These are phyloP conservation scores for Apodemia zela DNA, from an alignment of 2,888 invertebrate genomes.

Conservation along the genomic window DNA sequence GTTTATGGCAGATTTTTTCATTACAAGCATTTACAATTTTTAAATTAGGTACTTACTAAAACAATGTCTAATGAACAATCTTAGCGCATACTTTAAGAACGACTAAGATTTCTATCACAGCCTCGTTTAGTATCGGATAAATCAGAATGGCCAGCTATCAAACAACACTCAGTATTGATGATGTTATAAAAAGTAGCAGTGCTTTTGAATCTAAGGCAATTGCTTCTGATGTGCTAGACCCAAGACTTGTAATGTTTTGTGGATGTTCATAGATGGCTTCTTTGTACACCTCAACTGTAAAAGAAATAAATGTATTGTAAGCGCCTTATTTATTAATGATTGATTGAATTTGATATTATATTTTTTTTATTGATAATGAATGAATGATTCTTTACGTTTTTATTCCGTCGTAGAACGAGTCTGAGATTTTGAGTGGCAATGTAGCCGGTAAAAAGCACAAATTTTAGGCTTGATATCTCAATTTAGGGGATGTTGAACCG, in stretches of 20 bases:
- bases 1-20: conserved; percentile 6
- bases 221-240: conserved; percentile 49
- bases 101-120: conserved; percentile 64
- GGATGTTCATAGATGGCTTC: conserved; percentile 55
- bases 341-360: too few relatives aligned
- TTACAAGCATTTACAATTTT: conserved; percentile 4
- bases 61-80: conserved; percentile 29
- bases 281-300: conserved; percentile 67
- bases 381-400: too few relatives aligned
- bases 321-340: too few relatives aligned
- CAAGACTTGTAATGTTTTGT: conserved; percentile 43
- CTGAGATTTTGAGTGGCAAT: too few relatives aligned
- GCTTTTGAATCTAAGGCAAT: conserved; percentile 28
- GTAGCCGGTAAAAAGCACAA: too few relatives aligned
- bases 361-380: too few relatives aligned
- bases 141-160: conserved; percentile 40
- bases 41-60: conserved; percentile 9
- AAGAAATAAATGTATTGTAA: conserved; percentile 10
- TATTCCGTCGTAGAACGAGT: too few relatives aligned
- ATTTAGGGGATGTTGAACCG: too few relatives aligned
- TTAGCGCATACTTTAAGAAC: conserved; percentile 25
- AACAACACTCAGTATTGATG: conserved; percentile 48
- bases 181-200: conserved; percentile 38
- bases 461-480: too few relatives aligned
- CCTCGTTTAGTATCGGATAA: conserved; percentile 52